A percentile compares a stretch with the other conserved stretches of the same genome.
phyloP scores from a whole-genome alignment of 2,888 invertebrate genomes.

The Dascillus cervinus region DNA sequence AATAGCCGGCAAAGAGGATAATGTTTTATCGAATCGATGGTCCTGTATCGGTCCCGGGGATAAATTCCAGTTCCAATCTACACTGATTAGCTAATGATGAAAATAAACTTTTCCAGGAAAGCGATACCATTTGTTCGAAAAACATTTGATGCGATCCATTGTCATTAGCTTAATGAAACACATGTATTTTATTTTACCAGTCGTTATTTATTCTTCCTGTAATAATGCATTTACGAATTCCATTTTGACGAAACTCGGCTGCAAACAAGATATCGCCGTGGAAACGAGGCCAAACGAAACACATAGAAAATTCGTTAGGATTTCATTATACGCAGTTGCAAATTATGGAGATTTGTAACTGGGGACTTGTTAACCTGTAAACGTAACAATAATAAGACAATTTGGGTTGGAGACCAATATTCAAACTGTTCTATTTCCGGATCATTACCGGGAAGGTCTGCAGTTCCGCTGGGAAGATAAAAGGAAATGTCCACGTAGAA shows the following conservation, averaged over 20 bases:
- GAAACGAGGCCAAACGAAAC: too few relatives aligned
- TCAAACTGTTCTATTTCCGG: slow-evolving; percentile 29
- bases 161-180: slow-evolving; percentile 20
- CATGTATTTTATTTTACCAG: slow-evolving; percentile 17
- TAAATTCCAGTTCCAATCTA: slow-evolving; percentile 20
- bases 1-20: too few relatives aligned
- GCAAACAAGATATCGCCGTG: too few relatives aligned
- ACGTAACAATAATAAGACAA: too few relatives aligned
- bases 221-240: too few relatives aligned
- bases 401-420: slow-evolving; percentile 21
- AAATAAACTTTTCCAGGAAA: slow-evolving; percentile 18
- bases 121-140: slow-evolving; percentile 15
- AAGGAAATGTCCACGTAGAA: slow-evolving; percentile 25
- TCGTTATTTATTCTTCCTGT: slow-evolving; percentile 4
- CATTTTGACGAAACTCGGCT: too few relatives aligned
- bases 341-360: slow-evolving; percentile 18
- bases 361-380: too few relatives aligned
- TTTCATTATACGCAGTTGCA: too few relatives aligned
- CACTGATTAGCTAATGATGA: slow-evolving; percentile 25
- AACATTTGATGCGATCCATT: slow-evolving; percentile 20
- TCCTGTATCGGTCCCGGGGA: slow-evolving; percentile 14
- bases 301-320: too few relatives aligned
- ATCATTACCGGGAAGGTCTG: slow-evolving; percentile 27
- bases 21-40: too few relatives aligned
- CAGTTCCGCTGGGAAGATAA: slow-evolving; percentile 29